A percentile compares a stretch with the other conserved stretches of the same genome.
These are phyloP conservation scores for Drosophila mimica DNA, from an alignment of 2,888 invertebrate genomes.

Conservation along the genomic window DNA sequence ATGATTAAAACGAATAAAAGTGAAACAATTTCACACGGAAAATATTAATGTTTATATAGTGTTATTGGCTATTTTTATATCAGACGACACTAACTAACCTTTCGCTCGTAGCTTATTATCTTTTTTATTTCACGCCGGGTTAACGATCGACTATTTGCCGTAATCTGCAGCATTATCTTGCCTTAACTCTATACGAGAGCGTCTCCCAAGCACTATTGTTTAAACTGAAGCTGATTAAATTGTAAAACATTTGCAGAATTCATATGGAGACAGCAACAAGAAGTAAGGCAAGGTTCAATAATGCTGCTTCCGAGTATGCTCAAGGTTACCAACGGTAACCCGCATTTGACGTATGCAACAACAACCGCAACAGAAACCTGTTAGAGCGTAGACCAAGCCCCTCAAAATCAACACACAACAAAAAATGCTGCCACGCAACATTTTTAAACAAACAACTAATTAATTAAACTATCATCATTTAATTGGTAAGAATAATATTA, in stretches of 20 bases:
- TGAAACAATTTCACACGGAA: conserved; percentile 14
- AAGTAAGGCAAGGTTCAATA: conserved; percentile 62
- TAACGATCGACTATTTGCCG: conserved; percentile 15
- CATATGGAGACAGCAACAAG: conserved; percentile 18
- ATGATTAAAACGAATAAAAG: background rate
- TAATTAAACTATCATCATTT: background rate
- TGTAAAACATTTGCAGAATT: conserved; percentile 39
- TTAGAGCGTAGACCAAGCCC: conserved; percentile 30
- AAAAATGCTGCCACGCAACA: conserved; percentile 53
- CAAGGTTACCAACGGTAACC: conserved; percentile 28
- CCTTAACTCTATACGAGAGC: conserved; percentile 18
- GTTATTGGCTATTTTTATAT: background rate
- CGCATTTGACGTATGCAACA: background rate
- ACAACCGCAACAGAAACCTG: conserved; percentile 45
- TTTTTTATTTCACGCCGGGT: conserved; percentile 48
- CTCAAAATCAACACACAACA: background rate
- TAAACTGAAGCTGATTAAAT: conserved; percentile 55
- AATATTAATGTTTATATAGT: conserved; percentile 4
- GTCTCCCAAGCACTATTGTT: conserved; percentile 19
- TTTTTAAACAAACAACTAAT: conserved; percentile 15
- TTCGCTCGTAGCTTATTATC: conserved; percentile 54
- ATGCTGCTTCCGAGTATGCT: conserved; percentile 42
- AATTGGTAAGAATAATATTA: background rate
- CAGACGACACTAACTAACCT: conserved; percentile 33
- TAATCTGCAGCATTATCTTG: conserved; percentile 61